Conservation (phyloP, 2,113 vertebrate species). For the Urocynchramus pylzowi region DNA sequence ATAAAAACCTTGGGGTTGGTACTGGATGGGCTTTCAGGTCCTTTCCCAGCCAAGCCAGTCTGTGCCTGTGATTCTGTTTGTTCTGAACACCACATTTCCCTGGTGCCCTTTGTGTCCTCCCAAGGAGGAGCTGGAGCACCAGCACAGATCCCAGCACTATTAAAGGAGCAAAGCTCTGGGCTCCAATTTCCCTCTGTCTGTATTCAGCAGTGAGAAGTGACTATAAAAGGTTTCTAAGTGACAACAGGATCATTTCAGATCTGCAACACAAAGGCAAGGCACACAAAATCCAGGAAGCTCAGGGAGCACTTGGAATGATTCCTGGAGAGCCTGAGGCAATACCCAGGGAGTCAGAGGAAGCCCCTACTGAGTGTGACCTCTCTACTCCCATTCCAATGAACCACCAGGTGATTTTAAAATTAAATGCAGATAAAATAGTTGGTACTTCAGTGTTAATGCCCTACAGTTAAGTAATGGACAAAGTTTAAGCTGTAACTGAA, state of each 20-base stretch:
- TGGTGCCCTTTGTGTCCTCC: background rate
- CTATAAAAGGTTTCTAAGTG: background rate
- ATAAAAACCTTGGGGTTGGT: background rate
- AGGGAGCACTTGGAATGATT: background rate
- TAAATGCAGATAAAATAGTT: background rate
- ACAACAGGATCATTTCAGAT: background rate
- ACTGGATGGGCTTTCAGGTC: background rate
- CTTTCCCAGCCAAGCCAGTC: background rate
- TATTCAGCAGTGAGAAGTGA: background rate
- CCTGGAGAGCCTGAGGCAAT: background rate
- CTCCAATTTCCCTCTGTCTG: background rate
- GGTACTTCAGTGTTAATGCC: background rate
- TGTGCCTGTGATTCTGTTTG: background rate
- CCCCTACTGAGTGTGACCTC: background rate
- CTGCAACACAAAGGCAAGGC: background rate
- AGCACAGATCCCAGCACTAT: background rate
- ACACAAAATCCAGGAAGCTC: background rate
- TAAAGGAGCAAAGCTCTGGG: background rate
- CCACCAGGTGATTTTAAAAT: background rate
- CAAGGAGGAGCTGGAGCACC: background rate
- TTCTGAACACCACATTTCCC: background rate
- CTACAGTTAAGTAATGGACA: background rate
- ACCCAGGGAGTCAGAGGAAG: background rate
- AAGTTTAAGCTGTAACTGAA: background rate
- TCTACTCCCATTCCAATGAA: background rate